Evolutionary conservation across 1,140 invertebrate genomes (phyloP).

Genomic region (Drosophila cardini): DNA sequence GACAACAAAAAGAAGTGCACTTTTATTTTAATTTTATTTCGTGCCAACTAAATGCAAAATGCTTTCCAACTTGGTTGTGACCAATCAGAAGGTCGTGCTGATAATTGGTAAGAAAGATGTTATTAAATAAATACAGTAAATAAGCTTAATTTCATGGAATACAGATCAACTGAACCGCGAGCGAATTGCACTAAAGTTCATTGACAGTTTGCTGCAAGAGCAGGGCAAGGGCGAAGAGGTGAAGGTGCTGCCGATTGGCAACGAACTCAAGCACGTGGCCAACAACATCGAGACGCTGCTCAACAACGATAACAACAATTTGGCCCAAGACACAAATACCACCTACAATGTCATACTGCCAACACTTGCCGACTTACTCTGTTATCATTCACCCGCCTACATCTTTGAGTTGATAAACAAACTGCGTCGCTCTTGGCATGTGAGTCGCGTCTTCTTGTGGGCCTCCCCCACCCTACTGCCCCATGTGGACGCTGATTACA

Average conservation of each 20-base stretch:
- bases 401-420: conserved; percentile 69
- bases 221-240: conserved; percentile 61
- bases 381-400: conserved; percentile 63
- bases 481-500: conserved; percentile 57
- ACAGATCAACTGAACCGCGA: conserved; percentile 79
- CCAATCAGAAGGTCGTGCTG: conserved; percentile 71
- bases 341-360: conserved; percentile 72
- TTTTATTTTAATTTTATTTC: conserved; percentile 40
- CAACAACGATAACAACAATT: conserved; percentile 36
- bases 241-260: conserved; percentile 61
- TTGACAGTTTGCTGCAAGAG: conserved; percentile 67
- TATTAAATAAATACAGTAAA: background rate
- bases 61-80: conserved; percentile 78
- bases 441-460: conserved; percentile 76
- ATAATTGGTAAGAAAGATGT: conserved; percentile 67
- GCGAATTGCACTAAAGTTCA: conserved; percentile 71
- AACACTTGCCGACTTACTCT: conserved; percentile 69
- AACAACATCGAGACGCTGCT: conserved; percentile 57
- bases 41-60: conserved; percentile 67
- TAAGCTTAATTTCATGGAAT: background rate
- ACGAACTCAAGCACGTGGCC: conserved; percentile 53
- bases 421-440: conserved; percentile 62
- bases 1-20: conserved; percentile 51
- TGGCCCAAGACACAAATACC: conserved; percentile 23
- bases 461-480: conserved; percentile 57